Evolutionary conservation across 2,888 invertebrate species (phyloP).

Genomic region (Nasonovia ribisnigri): DNA sequence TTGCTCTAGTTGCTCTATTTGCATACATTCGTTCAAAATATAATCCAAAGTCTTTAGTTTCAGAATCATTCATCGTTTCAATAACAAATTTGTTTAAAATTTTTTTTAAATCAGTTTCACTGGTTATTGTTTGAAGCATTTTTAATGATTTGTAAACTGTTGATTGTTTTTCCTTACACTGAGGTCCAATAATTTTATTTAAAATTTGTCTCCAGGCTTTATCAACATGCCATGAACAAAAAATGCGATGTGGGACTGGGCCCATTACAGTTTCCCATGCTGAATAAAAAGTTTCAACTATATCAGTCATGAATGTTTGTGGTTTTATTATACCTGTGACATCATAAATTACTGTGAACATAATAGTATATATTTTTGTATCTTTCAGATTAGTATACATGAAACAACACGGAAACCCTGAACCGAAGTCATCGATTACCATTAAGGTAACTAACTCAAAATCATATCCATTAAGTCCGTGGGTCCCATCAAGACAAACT

Average conservation of each 20-base stretch:
- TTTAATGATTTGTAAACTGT: conserved; percentile 15
- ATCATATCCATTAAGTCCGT: conserved; percentile 17
- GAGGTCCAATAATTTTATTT: neutral
- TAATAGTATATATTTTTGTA: neutral
- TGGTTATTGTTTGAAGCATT: neutral
- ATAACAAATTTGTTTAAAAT: neutral
- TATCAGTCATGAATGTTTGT: conserved; percentile 12
- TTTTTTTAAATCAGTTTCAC: neutral
- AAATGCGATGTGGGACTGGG: too few species aligned
- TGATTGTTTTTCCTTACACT: neutral
- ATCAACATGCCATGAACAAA: too few species aligned
- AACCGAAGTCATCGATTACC: conserved; percentile 20
- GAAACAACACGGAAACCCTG: conserved; percentile 16
- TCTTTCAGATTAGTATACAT: conserved; percentile 23
- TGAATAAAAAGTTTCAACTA: conserved; percentile 17
- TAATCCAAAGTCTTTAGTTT: conserved; percentile 27
- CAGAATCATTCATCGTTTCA: conserved; percentile 14
- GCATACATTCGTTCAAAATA: conserved; percentile 66
- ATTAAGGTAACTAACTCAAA: conserved; percentile 28
- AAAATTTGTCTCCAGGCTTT: too few species aligned
- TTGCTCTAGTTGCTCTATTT: conserved; percentile 37
- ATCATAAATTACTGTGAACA: neutral
- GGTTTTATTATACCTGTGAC: neutral
- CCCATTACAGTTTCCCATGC: neutral
- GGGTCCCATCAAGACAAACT: neutral